Evolutionary conservation across 2,888 invertebrate genomes (phyloP).

Genomic region (Pseudanteris insignis): DNA sequence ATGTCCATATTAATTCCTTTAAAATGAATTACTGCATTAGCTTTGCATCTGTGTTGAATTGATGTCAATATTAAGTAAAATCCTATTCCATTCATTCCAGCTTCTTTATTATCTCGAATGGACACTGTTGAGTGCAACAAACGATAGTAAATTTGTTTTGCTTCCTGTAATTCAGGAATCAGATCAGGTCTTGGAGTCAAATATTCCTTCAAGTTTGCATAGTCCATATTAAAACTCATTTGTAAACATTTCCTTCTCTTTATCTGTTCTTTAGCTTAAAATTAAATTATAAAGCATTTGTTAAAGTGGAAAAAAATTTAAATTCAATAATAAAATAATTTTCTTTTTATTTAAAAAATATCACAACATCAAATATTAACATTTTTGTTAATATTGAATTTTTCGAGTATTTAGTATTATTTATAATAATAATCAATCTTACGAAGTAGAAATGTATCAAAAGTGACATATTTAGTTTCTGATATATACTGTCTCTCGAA

Average conservation of each 20-base stretch:
- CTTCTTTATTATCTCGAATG: background rate
- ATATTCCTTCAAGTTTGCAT: background rate
- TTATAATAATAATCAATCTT: too few relatives aligned
- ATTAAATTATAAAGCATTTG: too few relatives aligned
- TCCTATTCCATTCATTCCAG: background rate
- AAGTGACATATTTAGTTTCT: background rate
- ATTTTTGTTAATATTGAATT: too few relatives aligned
- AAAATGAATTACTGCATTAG: background rate
- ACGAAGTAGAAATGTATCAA: background rate
- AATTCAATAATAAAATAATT: too few relatives aligned
- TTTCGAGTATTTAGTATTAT: too few relatives aligned
- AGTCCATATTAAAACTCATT: background rate
- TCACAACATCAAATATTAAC: too few relatives aligned
- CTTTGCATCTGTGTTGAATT: background rate
- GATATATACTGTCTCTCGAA: background rate
- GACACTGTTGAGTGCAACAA: background rate
- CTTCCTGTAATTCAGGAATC: background rate
- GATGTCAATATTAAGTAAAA: background rate
- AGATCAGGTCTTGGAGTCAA: background rate
- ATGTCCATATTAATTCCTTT: background rate
- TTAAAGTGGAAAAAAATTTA: too few relatives aligned
- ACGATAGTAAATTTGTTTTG: conserved; percentile 1
- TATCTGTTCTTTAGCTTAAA: background rate
- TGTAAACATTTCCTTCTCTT: background rate
- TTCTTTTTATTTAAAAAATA: too few relatives aligned